Percentiles rank a stretch among this genome's conserved stretches.
phyloP scores from a whole-genome alignment of 2,113 vertebrate species.

The Hydrolagus affinis region DNA sequence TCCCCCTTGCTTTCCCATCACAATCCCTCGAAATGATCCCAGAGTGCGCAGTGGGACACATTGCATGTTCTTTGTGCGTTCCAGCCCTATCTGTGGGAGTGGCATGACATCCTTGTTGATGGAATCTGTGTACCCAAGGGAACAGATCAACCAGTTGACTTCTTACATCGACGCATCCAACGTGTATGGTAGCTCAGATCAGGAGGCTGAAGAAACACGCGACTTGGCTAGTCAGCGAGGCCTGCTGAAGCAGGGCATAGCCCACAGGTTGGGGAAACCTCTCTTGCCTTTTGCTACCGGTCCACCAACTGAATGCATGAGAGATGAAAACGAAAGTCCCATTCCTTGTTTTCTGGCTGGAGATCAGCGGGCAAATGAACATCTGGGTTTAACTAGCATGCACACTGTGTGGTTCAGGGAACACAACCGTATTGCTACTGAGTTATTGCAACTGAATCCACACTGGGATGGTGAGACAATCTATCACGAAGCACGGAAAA shows the following conservation, averaged over 20 bases:
- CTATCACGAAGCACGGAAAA: conserved; percentile 91
- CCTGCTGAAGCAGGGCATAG: conserved; percentile 83
- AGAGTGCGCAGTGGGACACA: conserved; percentile 68
- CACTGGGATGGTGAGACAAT: conserved; percentile 97
- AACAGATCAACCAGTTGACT: conserved; percentile 96
- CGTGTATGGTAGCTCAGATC: conserved; percentile 83
- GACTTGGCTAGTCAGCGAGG: conserved; percentile 89
- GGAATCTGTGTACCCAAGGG: conserved; percentile 92
- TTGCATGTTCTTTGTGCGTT: conserved; percentile 97
- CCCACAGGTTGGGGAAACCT: conserved; percentile 86
- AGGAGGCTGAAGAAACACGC: conserved; percentile 77
- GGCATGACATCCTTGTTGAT: conserved; percentile 96
- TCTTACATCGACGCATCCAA: conserved; percentile 92
- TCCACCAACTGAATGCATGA: conserved; percentile 92
- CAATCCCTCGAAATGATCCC: conserved; percentile 78
- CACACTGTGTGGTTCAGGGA: conserved; percentile 94
- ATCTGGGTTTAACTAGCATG: conserved; percentile 87
- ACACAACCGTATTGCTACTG: conserved; percentile 85
- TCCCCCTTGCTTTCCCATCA: conserved; percentile 86
- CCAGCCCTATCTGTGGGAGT: conserved; percentile 90
- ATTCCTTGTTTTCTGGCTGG: conserved; percentile 95
- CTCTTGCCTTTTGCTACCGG: conserved; percentile 87
- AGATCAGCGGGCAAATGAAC: conserved; percentile 91
- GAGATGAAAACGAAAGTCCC: conserved; percentile 91
- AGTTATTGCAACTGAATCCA: conserved; percentile 81